phyloP scores from a whole-genome alignment of 2,888 invertebrate species.

The Conus canariensis region DNA sequence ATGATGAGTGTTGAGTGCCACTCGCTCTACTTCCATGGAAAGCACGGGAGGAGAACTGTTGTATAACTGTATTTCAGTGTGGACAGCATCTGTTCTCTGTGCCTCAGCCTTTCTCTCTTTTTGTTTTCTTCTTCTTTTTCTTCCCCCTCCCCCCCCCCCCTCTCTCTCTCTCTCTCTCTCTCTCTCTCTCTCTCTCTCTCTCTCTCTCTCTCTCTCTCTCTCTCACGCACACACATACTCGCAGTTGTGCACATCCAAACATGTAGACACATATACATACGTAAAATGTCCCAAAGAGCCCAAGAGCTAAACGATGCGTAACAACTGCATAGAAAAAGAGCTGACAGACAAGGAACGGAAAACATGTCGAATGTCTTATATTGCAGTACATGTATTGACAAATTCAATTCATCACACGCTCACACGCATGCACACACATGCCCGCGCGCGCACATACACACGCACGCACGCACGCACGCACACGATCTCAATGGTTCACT shows the following conservation, averaged over 20 bases:
- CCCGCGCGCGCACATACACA: not conserved
- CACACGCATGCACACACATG: slow-evolving; percentile 8
- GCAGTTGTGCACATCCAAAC: slow-evolving; percentile 10
- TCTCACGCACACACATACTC: not conserved
- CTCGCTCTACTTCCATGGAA: too few species aligned
- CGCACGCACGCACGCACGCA: not conserved
- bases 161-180: slow-evolving; percentile 11
- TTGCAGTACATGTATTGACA: not conserved
- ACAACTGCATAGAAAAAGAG: too few species aligned
- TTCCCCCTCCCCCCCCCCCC: not conserved
- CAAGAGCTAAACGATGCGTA: not conserved
- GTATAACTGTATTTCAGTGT: too few species aligned
- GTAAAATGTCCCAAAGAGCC: not conserved
- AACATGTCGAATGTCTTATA: too few species aligned
- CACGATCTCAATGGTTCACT: too few species aligned
- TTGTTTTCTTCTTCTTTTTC: slow-evolving; percentile 15
- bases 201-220: slow-evolving; percentile 12
- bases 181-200: slow-evolving; percentile 23
- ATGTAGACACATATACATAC: slow-evolving; percentile 13
- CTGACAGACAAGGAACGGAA: too few species aligned
- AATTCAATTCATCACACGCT: not conserved
- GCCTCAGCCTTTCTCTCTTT: not conserved
- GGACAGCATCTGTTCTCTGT: not conserved
- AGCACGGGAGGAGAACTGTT: too few species aligned
- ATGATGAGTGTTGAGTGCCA: too few species aligned